Percentiles rank a stretch among this genome's conserved stretches.
phyloP scores from a whole-genome alignment of 2,797 vertebrate species.

The Eleutherodactylus coqui region DNA sequence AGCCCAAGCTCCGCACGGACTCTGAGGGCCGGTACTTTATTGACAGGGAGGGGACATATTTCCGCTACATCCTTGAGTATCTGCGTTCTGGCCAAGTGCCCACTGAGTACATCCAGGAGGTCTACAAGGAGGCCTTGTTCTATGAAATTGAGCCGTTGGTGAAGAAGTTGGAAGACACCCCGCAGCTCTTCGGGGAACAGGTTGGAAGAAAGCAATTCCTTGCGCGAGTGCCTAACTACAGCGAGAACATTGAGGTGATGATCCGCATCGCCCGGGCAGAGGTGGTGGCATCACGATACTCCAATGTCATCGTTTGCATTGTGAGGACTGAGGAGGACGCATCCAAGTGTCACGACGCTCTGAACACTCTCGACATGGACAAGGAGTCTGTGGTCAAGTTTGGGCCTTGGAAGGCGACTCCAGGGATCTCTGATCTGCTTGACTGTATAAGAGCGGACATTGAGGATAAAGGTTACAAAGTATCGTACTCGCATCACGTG shows the following conservation, averaged over 20 bases:
- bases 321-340: constrained; percentile 82
- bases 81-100: constrained; percentile 83
- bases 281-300: constrained; percentile 81
- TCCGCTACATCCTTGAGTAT: constrained; percentile 86
- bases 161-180: constrained; percentile 86
- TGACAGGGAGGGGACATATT: constrained; percentile 85
- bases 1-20: constrained; percentile 74
- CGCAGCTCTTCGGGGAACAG: constrained; percentile 86
- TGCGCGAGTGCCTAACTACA: constrained; percentile 85
- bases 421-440: constrained; percentile 79
- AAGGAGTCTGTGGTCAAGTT: constrained; percentile 90
- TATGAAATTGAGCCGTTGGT: constrained; percentile 85
- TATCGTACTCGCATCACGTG: constrained; percentile 72
- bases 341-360: constrained; percentile 73
- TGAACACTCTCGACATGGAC: constrained; percentile 77
- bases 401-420: constrained; percentile 86
- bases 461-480: constrained; percentile 82
- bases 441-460: constrained; percentile 89
- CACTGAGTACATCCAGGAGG: constrained; percentile 76
- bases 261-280: constrained; percentile 88
- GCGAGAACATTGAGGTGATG: constrained; percentile 91
- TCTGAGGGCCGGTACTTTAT: constrained; percentile 84
- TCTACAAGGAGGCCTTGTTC: constrained; percentile 86
- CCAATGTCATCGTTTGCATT: constrained; percentile 82
- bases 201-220: constrained; percentile 90